Conservation (phyloP, 2,888 invertebrate genomes). For the Chymomyza fuscimana region DNA sequence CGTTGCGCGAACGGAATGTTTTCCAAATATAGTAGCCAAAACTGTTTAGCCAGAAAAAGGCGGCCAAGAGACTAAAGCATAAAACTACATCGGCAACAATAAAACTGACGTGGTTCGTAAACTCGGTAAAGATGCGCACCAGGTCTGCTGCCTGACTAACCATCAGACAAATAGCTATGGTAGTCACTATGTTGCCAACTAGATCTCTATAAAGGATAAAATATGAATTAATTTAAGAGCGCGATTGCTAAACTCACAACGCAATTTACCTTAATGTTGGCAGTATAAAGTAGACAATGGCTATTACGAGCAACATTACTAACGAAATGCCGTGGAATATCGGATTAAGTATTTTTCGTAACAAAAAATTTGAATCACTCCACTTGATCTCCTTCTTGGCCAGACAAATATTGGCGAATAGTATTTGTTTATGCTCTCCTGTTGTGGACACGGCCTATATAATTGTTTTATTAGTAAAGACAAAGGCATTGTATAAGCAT, state of each 20-base stretch:
- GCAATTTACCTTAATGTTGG: slow-evolving; percentile 85
- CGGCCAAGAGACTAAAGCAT: slow-evolving; percentile 87
- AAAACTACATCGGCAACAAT: slow-evolving; percentile 89
- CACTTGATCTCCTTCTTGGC: slow-evolving; percentile 86
- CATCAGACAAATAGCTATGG: slow-evolving; percentile 88
- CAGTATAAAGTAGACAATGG: slow-evolving; percentile 90
- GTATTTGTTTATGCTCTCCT: slow-evolving; percentile 80
- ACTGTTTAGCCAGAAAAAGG: slow-evolving; percentile 93
- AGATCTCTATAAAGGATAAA: slow-evolving; percentile 81
- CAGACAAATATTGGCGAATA: slow-evolving; percentile 87
- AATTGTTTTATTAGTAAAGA: background rate
- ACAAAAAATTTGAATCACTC: slow-evolving; percentile 86
- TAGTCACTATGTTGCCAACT: slow-evolving; percentile 91
- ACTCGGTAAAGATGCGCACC: slow-evolving; percentile 89
- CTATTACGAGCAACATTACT: slow-evolving; percentile 85
- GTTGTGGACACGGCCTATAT: slow-evolving; percentile 73
- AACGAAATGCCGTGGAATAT: slow-evolving; percentile 88
- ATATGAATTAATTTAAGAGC: slow-evolving; percentile 23
- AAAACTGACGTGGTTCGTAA: slow-evolving; percentile 89
- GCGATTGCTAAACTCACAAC: background rate
- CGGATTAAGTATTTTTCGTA: slow-evolving; percentile 88
- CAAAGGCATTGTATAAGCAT: background rate
- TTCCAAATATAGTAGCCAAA: slow-evolving; percentile 94
- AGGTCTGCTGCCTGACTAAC: slow-evolving; percentile 88
- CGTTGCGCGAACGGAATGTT: slow-evolving; percentile 91